Evolutionary conservation across 2,113 vertebrate species (phyloP).

Genomic region (Epinephelus fuscoguttatus): DNA sequence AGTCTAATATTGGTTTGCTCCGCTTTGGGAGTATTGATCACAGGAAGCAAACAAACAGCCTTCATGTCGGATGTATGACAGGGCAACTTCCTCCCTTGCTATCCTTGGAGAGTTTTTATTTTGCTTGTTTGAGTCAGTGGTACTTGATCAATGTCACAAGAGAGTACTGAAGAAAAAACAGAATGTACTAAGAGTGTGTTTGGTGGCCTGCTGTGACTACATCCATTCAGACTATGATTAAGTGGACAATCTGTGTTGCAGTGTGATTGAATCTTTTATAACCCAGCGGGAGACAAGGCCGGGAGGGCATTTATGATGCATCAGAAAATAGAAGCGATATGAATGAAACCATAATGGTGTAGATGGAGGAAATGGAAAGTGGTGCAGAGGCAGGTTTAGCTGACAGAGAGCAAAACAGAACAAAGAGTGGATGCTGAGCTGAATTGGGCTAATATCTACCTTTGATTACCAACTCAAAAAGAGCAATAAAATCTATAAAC

Average conservation of each 20-base stretch:
- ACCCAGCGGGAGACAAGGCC: constrained; percentile 7
- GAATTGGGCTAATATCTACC: constrained; percentile 3
- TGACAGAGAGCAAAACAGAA: not conserved
- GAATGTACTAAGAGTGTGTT: constrained; percentile 26
- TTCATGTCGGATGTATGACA: constrained; percentile 38
- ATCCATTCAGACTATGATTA: constrained; percentile 38
- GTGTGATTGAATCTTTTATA: constrained; percentile 31
- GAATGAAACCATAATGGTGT: constrained; percentile 42
- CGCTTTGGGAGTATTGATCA: constrained; percentile 62
- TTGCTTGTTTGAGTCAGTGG: constrained; percentile 11
- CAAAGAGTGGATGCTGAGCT: not conserved
- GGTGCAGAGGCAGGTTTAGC: constrained; percentile 10
- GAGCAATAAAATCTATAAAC: constrained; percentile 13
- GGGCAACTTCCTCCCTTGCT: constrained; percentile 38
- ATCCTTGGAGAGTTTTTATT: constrained; percentile 31
- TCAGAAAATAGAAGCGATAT: constrained; percentile 30
- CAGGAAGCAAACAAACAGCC: constrained; percentile 55
- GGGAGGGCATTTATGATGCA: constrained; percentile 28
- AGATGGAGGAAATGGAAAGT: constrained; percentile 32
- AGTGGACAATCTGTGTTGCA: constrained; percentile 18
- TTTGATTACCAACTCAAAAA: constrained; percentile 8
- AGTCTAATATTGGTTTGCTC: constrained; percentile 35
- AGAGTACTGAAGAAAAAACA: constrained; percentile 23
- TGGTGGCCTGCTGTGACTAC: constrained; percentile 19
- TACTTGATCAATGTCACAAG: constrained; percentile 41